Base-by-base conservation (phyloP, 2,797 vertebrate species). In the Sebastes vulpes region DNA sequence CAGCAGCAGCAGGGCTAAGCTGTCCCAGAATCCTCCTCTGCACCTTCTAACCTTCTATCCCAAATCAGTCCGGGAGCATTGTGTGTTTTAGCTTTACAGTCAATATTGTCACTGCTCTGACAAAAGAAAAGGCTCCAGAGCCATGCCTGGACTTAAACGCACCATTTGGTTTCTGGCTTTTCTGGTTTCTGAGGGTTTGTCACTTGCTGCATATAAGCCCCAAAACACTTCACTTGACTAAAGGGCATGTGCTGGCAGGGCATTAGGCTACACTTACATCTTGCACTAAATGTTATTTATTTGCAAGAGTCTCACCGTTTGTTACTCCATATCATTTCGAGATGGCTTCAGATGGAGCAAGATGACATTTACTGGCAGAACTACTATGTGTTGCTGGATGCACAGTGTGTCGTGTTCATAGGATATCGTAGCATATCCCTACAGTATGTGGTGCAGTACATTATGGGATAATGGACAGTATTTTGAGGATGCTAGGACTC, bases 51-150 rank as follows among this genome's bases (percentile, higher is more conserved):
- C 74, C 59, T 63, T 80, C 73, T 68, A 53, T 72, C 78, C 64
- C 72, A 75, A 87, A 89, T 81, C 81, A 74, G 82, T 91, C 82
- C 70, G 83, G 66, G 75, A 88, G 75, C 58, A 58, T 84, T 83
- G 75, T 82, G 59, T 63, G 20, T 82, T 87, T 70, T 85, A 90
- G 83, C 84, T 90, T 88, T 84, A 81, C 77, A 82, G 84, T 93
- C 86, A 86, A 86, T 83, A 89, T 74, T 74, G 79, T 90, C 82
- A 73, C 86, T 86, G 83, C 66, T 88, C 87, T 82, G 71, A 68
- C 85, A 79, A 68, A 87, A 74, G 61, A 61, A 67, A 53, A 65
- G 28, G 20, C 60, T 65, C 68, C 61, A 73, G 25, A 83, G 84
- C 69, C 79, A 57, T 77, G 70, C 60, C 88, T 77, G 35, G 52